A percentile compares a stretch with the other conserved stretches of the same genome.
Evolutionary conservation across 1,140 invertebrate species (phyloP).

Genomic region (Listronotus bonariensis): DNA sequence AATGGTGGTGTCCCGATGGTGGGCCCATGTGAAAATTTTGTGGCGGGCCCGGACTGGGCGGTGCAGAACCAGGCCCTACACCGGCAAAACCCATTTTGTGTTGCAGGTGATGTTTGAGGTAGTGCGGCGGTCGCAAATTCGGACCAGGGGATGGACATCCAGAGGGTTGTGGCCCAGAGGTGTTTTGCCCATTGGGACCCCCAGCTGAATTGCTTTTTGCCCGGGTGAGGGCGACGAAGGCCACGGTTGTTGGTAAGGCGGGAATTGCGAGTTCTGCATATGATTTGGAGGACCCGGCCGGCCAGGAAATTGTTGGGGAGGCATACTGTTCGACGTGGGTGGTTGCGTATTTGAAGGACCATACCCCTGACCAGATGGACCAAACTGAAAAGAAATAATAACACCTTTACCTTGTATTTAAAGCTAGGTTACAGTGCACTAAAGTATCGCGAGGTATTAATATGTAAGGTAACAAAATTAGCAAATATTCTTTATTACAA

Average conservation of each 20-base stretch:
- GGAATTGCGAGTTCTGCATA: slow-evolving; percentile 59
- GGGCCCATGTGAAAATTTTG: slow-evolving; percentile 64
- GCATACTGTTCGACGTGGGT: slow-evolving; percentile 54
- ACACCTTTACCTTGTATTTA: neutral
- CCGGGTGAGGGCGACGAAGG: slow-evolving; percentile 30
- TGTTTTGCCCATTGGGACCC: slow-evolving; percentile 37
- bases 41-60: slow-evolving; percentile 61
- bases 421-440: neutral
- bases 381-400: slow-evolving; percentile 28
- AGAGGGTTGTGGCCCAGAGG: slow-evolving; percentile 47
- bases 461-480: too few species aligned
- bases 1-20: slow-evolving; percentile 58
- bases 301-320: slow-evolving; percentile 57
- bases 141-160: slow-evolving; percentile 51
- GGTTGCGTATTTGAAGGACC: slow-evolving; percentile 48
- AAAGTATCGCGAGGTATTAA: too few species aligned
- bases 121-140: slow-evolving; percentile 61
- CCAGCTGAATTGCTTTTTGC: slow-evolving; percentile 33
- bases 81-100: slow-evolving; percentile 65
- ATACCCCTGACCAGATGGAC: slow-evolving; percentile 58
- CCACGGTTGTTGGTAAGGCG: slow-evolving; percentile 59
- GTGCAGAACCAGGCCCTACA: slow-evolving; percentile 59
- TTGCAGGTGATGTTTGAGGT: slow-evolving; percentile 72
- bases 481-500: too few species aligned
- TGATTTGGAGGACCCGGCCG: slow-evolving; percentile 61